Conservation (phyloP, 2,113 vertebrate genomes). For the Pluvianellus socialis region DNA sequence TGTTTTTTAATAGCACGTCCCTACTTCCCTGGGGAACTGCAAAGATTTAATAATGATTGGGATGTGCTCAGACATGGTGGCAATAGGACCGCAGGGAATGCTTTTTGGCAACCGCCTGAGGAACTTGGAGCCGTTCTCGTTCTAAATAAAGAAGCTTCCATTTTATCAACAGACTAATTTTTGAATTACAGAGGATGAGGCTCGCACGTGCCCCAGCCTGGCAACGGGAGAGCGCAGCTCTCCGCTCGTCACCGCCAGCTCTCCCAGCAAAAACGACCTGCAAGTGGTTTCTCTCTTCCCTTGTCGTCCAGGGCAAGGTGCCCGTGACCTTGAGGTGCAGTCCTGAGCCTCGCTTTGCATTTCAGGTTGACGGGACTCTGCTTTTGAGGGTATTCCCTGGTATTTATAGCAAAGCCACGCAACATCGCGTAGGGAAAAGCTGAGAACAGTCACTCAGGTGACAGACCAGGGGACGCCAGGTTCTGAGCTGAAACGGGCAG, state of each 20-base stretch:
- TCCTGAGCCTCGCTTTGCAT: not conserved
- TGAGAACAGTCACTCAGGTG: not conserved
- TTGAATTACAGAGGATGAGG: not conserved
- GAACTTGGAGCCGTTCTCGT: conserved; percentile 1
- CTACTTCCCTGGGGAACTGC: not conserved
- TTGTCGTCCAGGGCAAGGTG: not conserved
- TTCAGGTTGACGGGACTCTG: not conserved
- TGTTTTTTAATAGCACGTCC: not conserved
- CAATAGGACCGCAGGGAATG: not conserved
- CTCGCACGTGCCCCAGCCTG: not conserved
- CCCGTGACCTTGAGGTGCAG: not conserved
- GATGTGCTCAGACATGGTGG: conserved; percentile 15
- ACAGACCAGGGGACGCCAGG: not conserved
- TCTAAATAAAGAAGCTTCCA: conserved; percentile 44
- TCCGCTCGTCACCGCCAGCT: not conserved
- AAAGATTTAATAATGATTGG: not conserved
- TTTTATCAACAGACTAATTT: conserved; percentile 30
- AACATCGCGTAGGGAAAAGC: not conserved
- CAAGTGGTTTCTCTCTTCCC: not conserved
- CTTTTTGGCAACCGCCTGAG: not conserved
- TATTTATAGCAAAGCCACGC: not conserved
- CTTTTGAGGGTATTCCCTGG: not conserved
- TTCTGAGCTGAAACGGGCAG: not conserved
- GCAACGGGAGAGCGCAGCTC: not conserved
- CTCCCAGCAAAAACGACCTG: not conserved